Percentiles rank a stretch among this genome's conserved stretches.
These are phyloP conservation scores for Scleropages formosus DNA, from an alignment of 2,797 vertebrate genomes.

Conservation along the genomic window DNA sequence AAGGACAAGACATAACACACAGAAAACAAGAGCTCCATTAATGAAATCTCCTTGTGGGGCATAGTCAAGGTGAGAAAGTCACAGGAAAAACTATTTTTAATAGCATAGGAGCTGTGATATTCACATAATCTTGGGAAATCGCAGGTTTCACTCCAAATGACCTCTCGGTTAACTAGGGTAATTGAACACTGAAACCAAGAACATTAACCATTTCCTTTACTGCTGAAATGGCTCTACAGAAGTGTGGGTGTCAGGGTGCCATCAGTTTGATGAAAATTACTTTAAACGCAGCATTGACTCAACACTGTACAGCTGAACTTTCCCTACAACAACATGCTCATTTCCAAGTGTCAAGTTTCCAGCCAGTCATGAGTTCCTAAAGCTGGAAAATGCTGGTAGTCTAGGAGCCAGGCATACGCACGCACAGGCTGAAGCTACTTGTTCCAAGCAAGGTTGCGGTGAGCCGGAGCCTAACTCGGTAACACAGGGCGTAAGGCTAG, in stretches of 20 bases:
- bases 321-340: no score
- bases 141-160: neutral
- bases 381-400: neutral
- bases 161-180: slow-evolving; percentile 28
- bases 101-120: slow-evolving; percentile 3
- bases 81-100: neutral
- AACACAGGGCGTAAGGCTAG: no score
- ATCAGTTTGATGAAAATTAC: neutral
- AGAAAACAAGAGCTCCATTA: slow-evolving; percentile 40
- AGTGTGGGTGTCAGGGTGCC: no score
- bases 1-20: slow-evolving; percentile 45
- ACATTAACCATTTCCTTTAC: slow-evolving; percentile 14
- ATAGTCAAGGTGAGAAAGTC: slow-evolving; percentile 12
- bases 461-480: no score
- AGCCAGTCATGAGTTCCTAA: neutral
- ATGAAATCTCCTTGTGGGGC: slow-evolving; percentile 20
- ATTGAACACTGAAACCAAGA: slow-evolving; percentile 25
- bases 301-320: neutral
- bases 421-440: no score
- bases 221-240: neutral
- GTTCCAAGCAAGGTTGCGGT: no score
- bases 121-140: neutral
- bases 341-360: neutral
- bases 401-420: neutral
- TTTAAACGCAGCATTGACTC: neutral